phyloP scores from a whole-genome alignment of 2,113 vertebrate genomes.

The Cyphomyrus discorhynchus region DNA sequence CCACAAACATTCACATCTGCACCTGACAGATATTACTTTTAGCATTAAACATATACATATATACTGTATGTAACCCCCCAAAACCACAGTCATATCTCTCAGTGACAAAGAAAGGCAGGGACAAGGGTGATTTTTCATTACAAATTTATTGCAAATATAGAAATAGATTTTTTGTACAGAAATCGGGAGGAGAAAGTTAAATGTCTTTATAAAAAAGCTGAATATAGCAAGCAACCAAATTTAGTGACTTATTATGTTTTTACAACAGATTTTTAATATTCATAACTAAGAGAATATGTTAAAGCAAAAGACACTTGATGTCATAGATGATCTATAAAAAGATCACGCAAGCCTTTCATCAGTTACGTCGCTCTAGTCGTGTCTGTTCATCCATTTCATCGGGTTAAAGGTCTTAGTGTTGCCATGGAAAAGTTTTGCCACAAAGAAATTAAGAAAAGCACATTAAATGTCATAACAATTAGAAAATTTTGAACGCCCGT shows the following conservation, averaged over 20 bases:
- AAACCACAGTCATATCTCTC: not conserved
- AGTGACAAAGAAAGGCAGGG: slow-evolving; percentile 23
- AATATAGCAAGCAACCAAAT: slow-evolving; percentile 26
- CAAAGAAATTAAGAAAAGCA: not conserved
- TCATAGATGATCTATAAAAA: not conserved
- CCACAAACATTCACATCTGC: not conserved
- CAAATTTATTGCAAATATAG: slow-evolving; percentile 77
- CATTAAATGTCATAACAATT: not conserved
- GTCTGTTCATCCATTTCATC: not conserved
- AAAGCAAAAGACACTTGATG: slow-evolving; percentile 17
- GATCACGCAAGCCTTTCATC: not conserved
- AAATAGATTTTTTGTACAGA: slow-evolving; percentile 71
- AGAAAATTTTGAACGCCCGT: not conserved
- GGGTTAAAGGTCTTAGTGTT: slow-evolving; percentile 1
- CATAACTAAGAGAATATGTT: slow-evolving; percentile 25
- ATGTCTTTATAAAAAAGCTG: slow-evolving; percentile 42
- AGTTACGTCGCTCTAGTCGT: not conserved
- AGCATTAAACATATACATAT: not conserved
- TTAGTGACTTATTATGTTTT: slow-evolving; percentile 36
- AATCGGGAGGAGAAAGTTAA: slow-evolving; percentile 51
- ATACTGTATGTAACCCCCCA: not conserved
- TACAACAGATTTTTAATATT: slow-evolving; percentile 31
- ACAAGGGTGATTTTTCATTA: slow-evolving; percentile 45
- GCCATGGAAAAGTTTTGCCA: slow-evolving; percentile 29
- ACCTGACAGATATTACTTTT: not conserved